Conservation (phyloP, 1,140 invertebrate species). For the Panulirus ornatus region DNA sequence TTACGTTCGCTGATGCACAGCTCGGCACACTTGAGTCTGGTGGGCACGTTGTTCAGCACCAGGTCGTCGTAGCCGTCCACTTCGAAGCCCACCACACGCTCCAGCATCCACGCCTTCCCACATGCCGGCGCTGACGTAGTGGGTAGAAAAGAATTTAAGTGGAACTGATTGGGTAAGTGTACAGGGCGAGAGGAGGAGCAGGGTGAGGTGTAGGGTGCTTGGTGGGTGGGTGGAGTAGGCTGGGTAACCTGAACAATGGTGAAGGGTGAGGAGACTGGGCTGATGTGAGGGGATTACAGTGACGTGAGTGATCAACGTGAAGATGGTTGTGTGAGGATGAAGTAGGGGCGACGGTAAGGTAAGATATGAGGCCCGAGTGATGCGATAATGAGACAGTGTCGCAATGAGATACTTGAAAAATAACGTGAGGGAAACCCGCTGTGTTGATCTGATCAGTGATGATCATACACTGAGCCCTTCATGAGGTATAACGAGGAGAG, state of each 20-base stretch:
- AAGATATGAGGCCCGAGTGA: no score
- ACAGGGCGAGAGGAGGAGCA: neutral
- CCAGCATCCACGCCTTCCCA: conserved; percentile 78
- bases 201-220: neutral
- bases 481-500: no score
- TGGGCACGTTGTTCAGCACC: conserved; percentile 76
- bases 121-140: conserved; percentile 61
- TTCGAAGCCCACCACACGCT: conserved; percentile 78
- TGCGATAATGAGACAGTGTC: no score
- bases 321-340: neutral
- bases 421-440: no score
- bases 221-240: no score
- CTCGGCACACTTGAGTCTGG: conserved; percentile 78
- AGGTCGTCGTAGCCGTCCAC: conserved; percentile 78
- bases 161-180: neutral
- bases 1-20: conserved; percentile 77
- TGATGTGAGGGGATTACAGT: neutral
- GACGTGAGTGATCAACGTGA: neutral
- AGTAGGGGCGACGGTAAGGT: neutral
- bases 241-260: neutral
- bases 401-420: no score
- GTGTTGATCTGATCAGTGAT: no score
- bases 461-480: no score
- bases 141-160: no score
- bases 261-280: neutral